Percentiles rank a stretch among this genome's conserved stretches.
phyloP scores from a whole-genome alignment of 2,113 vertebrate genomes.

The Epinephelus lanceolatus region DNA sequence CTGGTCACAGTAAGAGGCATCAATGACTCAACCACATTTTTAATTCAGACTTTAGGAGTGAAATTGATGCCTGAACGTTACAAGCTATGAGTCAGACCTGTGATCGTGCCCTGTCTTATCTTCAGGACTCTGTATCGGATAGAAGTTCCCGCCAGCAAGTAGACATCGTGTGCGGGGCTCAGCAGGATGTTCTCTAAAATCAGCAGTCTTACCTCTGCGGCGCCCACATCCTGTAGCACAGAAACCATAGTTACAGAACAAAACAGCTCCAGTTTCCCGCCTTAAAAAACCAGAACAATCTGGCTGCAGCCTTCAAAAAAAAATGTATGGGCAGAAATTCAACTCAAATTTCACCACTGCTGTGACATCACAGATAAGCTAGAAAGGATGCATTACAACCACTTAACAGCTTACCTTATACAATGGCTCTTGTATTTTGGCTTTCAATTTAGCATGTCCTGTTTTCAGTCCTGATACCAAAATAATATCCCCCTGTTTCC shows the following conservation, averaged over 20 bases:
- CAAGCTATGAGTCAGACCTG: conserved; percentile 83
- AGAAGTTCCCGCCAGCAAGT: conserved; percentile 92
- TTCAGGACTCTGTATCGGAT: conserved; percentile 94
- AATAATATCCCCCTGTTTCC: conserved; percentile 90
- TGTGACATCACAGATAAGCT: neutral
- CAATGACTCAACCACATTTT: conserved; percentile 13
- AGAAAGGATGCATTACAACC: neutral
- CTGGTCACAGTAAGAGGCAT: neutral
- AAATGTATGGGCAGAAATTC: neutral
- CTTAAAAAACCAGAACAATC: conserved; percentile 32
- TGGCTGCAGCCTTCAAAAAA: neutral
- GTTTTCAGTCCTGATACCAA: conserved; percentile 88
- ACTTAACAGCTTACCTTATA: conserved; percentile 78
- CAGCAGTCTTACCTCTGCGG: conserved; percentile 94
- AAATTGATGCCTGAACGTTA: neutral
- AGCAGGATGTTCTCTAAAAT: conserved; percentile 98
- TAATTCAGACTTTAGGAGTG: neutral
- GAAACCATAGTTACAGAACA: conserved; percentile 55
- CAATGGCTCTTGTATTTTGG: conserved; percentile 83
- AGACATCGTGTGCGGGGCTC: conserved; percentile 91
- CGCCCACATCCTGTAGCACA: conserved; percentile 89
- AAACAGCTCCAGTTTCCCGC: conserved; percentile 44
- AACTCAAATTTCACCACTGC: neutral
- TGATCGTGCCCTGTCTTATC: conserved; percentile 93
- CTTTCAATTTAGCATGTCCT: conserved; percentile 88